Evolutionary conservation across 2,888 invertebrate genomes (phyloP).

Genomic region (Chymomyza caudatula): DNA sequence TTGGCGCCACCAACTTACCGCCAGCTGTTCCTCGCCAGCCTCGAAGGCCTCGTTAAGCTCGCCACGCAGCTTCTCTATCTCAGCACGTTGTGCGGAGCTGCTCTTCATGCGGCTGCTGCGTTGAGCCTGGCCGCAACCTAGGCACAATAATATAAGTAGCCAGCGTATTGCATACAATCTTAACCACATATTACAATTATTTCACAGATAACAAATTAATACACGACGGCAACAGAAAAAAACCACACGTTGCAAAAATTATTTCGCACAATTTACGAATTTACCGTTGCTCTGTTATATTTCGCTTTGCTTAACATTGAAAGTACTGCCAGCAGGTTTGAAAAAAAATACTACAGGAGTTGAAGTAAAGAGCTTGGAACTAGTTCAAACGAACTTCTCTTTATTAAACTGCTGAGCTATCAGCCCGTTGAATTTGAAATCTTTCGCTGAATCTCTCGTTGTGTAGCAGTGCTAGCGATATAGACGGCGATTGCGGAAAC

Average conservation of each 20-base stretch:
- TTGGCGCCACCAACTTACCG: background rate
- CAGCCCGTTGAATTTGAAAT: too few relatives aligned
- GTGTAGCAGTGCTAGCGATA: too few relatives aligned
- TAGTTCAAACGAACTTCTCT: too few relatives aligned
- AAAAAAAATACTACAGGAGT: too few relatives aligned
- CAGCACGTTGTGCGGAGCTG: slow-evolving; percentile 34
- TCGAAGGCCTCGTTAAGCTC: slow-evolving; percentile 66
- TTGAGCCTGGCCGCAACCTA: background rate
- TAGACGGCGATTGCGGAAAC: too few relatives aligned
- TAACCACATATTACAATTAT: background rate
- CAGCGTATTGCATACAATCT: background rate
- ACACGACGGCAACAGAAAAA: background rate
- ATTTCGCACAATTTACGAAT: background rate
- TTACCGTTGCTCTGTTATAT: background rate
- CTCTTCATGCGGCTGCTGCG: background rate
- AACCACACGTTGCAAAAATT: background rate
- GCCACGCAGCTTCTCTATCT: slow-evolving; percentile 65
- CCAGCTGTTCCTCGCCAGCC: slow-evolving; percentile 25
- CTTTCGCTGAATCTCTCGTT: too few relatives aligned
- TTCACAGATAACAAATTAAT: background rate
- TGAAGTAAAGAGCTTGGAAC: too few relatives aligned
- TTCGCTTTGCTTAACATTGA: background rate
- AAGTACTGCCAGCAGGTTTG: background rate
- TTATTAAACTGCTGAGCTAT: too few relatives aligned
- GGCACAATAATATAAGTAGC: background rate